Base-by-base conservation (phyloP, 2,888 invertebrate species). In the Drosophila leonis region DNA sequence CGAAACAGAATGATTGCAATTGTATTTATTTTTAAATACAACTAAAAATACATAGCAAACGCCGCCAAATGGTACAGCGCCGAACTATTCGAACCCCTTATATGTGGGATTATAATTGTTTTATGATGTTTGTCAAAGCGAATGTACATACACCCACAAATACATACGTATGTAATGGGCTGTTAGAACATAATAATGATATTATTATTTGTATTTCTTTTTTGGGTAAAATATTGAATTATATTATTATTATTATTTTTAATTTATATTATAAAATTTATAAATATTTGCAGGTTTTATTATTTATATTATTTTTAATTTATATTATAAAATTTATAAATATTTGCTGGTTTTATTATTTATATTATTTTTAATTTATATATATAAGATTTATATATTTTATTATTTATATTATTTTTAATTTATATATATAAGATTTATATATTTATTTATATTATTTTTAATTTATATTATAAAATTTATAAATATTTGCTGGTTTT, bases 1-100 rank as follows among this genome's bases (percentile, higher is more conserved):
- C 48, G 61, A 29, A 68, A 59, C 68, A 57, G 62, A 74, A 82
- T 74, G 66, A 74, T 66, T 78, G 80, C 82, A 82, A 79, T 62
- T 64, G 60, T 55, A 51, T 75, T 71, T 79, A 75, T 75, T 79
- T 79, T 56, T 79, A 64, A 51, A 62, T 27, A 10, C 5, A 24
- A 18, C 75, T 75, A 77, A 54, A 77, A 79, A 79, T 77, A 77
- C 29, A 13, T 24, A 49, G 41, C 52, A 57, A 48, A 57, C 37
- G 65, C 20, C 35, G 27, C 31, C 48, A 59, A 33, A 59, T 39
- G 20, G n/a, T 35, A 12, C 18, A 65, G 44, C 20, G 44, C 29
- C 42, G 66, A 48, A 48, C n/a, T n/a, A 59, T 75, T 71, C 65
- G 46, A 67, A 74, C 37, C 75, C 37, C 70, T 61, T 78, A 31